These are phyloP conservation scores for Drosophila sproati DNA, from an alignment of 1,140 invertebrate genomes.

Conservation along the genomic window DNA sequence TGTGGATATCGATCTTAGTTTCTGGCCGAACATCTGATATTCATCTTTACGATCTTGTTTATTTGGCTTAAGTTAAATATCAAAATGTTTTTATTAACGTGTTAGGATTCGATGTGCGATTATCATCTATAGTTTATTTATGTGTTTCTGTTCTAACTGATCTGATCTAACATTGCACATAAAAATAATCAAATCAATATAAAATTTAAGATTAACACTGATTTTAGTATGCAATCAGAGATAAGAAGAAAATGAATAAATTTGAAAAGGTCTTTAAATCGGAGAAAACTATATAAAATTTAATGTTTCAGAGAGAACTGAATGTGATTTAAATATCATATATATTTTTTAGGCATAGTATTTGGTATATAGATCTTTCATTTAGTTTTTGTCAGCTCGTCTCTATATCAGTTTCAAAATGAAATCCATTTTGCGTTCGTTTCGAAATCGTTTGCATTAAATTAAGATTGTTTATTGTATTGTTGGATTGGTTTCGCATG, in stretches of 20 bases:
- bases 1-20: constrained; percentile 9
- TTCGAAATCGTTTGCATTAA: constrained; percentile 57
- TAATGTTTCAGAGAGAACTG: too few relatives aligned
- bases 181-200: neutral
- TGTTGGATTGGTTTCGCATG: constrained; percentile 33
- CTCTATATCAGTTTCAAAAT: constrained; percentile 11
- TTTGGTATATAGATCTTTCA: constrained; percentile 17
- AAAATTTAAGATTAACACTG: neutral
- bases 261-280: too few relatives aligned
- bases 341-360: neutral
- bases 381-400: constrained; percentile 15
- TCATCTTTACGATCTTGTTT: constrained; percentile 71
- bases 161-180: neutral
- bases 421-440: constrained; percentile 49
- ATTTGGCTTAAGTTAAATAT: constrained; percentile 53
- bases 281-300: too few relatives aligned
- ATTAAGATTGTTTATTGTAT: constrained; percentile 64
- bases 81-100: constrained; percentile 60
- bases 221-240: neutral
- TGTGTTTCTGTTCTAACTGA: neutral
- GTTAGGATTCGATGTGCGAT: constrained; percentile 29
- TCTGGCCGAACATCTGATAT: constrained; percentile 10
- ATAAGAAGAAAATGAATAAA: neutral
- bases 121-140: constrained; percentile 36
- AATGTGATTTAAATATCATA: too few relatives aligned